Evolutionary conservation across 2,797 vertebrate species (phyloP).

Genomic region (Pterois miles): DNA sequence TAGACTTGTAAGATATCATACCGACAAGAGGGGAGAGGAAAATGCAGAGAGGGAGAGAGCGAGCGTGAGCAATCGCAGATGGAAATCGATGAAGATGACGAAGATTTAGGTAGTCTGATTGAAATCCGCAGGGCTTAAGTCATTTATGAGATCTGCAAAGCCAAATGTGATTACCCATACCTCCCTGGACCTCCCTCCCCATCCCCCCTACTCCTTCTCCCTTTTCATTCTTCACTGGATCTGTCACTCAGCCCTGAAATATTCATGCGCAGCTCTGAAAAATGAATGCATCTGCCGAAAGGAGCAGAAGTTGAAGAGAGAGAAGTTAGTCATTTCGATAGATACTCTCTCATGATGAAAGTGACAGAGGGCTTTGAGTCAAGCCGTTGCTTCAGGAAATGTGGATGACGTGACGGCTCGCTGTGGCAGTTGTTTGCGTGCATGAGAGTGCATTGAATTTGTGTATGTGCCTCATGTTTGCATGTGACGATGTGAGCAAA

Average conservation of each 20-base stretch:
- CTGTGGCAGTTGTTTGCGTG: neutral
- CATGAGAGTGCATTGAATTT: neutral
- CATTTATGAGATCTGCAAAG: constrained; percentile 77
- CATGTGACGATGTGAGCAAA: neutral
- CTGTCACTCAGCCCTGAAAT: constrained; percentile 80
- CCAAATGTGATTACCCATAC: constrained; percentile 76
- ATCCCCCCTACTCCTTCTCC: constrained; percentile 30
- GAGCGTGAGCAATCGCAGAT: constrained; percentile 17
- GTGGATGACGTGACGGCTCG: constrained; percentile 13
- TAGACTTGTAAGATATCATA: constrained; percentile 22
- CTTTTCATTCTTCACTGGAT: constrained; percentile 78
- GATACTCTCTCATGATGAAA: constrained; percentile 74
- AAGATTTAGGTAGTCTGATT: constrained; percentile 58
- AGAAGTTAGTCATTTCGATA: constrained; percentile 74
- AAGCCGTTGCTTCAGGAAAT: constrained; percentile 59
- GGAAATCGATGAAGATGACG: constrained; percentile 63
- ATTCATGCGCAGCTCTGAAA: constrained; percentile 79
- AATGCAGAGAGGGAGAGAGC: neutral
- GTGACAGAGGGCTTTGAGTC: constrained; percentile 69
- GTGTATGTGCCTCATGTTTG: neutral
- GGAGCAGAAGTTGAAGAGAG: constrained; percentile 75
- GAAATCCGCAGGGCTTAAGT: constrained; percentile 70
- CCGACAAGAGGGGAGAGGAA: constrained; percentile 8
- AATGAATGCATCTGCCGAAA: constrained; percentile 80
- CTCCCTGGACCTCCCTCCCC: constrained; percentile 54